Conservation (phyloP, 2,113 vertebrate genomes). For the Upupa epops region DNA sequence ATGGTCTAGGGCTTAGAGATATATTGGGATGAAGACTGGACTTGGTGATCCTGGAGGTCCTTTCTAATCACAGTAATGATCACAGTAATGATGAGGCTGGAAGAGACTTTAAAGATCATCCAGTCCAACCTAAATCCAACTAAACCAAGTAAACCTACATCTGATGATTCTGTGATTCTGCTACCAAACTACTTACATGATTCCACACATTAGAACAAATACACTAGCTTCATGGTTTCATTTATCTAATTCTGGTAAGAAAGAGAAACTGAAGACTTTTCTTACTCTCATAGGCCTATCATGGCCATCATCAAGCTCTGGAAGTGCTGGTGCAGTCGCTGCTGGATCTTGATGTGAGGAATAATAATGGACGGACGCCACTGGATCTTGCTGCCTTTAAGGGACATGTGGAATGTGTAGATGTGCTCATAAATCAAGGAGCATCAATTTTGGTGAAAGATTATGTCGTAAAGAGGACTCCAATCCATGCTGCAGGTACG, state of each 20-base stretch:
- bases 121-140: no score
- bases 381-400: constrained; percentile 95
- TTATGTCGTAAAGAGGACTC: constrained; percentile 92
- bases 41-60: no score
- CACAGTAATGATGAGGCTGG: no score
- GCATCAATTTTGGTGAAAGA: constrained; percentile 97
- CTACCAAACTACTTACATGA: not conserved
- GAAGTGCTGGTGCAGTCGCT: constrained; percentile 96
- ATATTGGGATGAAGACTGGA: no score
- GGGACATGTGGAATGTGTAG: constrained; percentile 96
- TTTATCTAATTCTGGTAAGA: not conserved
- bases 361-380: constrained; percentile 91
- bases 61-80: no score
- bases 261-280: not conserved
- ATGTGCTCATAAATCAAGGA: constrained; percentile 97
- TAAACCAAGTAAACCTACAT: no score
- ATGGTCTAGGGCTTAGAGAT: no score
- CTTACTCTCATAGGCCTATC: constrained; percentile 85
- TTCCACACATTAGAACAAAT: not conserved
- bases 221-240: not conserved
- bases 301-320: constrained; percentile 95
- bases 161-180: no score
- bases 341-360: constrained; percentile 95
- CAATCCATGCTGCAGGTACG: constrained; percentile 95
- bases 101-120: no score